These are phyloP conservation scores for Aporophyla nigra DNA, from an alignment of 2,888 invertebrate species.

Conservation along the genomic window DNA sequence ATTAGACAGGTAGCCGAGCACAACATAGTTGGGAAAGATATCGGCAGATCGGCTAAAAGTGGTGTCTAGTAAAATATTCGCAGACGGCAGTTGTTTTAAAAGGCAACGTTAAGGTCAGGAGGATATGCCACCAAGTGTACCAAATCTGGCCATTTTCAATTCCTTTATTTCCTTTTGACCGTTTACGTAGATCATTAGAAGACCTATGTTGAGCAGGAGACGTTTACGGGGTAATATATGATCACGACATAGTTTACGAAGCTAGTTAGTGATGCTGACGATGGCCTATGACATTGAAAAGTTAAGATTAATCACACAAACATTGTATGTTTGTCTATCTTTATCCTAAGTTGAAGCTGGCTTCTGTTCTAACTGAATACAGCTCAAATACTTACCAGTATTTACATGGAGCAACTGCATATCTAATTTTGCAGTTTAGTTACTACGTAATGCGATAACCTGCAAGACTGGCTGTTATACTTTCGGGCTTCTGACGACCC, in stretches of 20 bases:
- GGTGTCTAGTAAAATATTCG: not conserved
- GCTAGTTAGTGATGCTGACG: not conserved
- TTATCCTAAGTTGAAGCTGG: too few relatives aligned
- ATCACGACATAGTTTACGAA: not conserved
- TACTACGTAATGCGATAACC: too few relatives aligned
- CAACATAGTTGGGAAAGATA: too few relatives aligned
- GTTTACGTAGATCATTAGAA: slow-evolving; percentile 11
- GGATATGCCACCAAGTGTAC: not conserved
- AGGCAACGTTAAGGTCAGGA: not conserved
- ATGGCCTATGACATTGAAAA: not conserved
- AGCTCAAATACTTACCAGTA: too few relatives aligned
- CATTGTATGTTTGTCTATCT: too few relatives aligned
- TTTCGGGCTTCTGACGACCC: too few relatives aligned
- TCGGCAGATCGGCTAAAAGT: too few relatives aligned
- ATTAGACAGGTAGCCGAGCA: too few relatives aligned
- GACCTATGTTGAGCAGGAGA: not conserved
- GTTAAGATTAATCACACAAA: not conserved
- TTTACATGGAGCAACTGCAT: too few relatives aligned
- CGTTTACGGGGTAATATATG: not conserved
- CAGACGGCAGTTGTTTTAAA: not conserved
- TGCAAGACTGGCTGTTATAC: too few relatives aligned
- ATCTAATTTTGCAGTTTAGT: too few relatives aligned
- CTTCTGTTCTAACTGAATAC: too few relatives aligned
- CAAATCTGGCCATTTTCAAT: not conserved
- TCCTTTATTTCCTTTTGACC: slow-evolving; percentile 1